phyloP scores from a whole-genome alignment of 2,113 vertebrate species.

The Aegithalos caudatus region DNA sequence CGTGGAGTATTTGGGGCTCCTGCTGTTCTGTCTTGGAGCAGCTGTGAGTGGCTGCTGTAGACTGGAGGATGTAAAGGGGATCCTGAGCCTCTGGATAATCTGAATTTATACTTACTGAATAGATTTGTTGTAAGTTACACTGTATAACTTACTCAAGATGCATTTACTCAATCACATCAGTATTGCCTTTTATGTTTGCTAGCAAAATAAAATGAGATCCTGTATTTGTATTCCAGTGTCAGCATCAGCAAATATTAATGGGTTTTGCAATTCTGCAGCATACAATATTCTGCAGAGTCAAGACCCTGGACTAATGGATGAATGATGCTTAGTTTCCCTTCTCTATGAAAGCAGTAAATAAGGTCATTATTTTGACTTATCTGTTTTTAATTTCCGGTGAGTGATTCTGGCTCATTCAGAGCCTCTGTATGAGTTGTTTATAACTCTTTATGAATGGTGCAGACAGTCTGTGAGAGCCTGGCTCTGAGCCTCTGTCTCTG shows the following conservation, averaged over 20 bases:
- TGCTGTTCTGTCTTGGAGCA: not conserved
- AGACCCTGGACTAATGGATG: not conserved
- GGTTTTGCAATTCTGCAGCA: not conserved
- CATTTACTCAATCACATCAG: not conserved
- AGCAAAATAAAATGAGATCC: not conserved
- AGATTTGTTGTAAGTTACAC: not conserved
- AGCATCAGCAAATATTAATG: not conserved
- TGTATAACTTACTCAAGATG: not conserved
- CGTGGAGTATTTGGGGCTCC: not conserved
- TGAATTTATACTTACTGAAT: not conserved
- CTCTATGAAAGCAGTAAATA: not conserved
- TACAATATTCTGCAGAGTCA: not conserved
- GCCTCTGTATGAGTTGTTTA: slow-evolving; percentile 5
- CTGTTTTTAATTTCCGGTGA: slow-evolving; percentile 10
- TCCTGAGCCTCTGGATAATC: not conserved
- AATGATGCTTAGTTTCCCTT: not conserved
- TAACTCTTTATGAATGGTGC: slow-evolving; percentile 4
- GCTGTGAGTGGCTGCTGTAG: not conserved
- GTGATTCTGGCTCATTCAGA: not conserved
- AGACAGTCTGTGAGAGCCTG: slow-evolving; percentile 9
- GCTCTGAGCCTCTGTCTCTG: not conserved
- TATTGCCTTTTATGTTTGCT: not conserved
- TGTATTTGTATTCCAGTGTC: not conserved
- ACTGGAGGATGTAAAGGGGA: not conserved
- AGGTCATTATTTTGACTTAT: not conserved